phyloP scores from a whole-genome alignment of 2,113 vertebrate genomes.

The Pedetes capensis region DNA sequence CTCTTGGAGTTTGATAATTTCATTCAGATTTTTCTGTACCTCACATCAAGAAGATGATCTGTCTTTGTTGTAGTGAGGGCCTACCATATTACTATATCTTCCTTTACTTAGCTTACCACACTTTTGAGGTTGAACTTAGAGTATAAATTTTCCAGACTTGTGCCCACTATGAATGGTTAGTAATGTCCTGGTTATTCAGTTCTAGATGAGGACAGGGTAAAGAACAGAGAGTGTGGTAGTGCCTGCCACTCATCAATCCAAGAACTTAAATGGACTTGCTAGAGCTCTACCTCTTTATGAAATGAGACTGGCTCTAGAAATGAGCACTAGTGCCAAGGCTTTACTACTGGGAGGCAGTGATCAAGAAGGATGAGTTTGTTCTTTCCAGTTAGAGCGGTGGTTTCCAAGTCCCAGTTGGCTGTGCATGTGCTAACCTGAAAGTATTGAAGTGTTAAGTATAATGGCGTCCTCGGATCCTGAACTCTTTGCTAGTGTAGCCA shows the following conservation, averaged over 20 bases:
- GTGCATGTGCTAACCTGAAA: neutral
- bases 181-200: neutral
- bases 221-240: neutral
- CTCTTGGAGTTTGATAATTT: constrained; percentile 19
- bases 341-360: neutral
- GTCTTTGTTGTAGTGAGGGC: neutral
- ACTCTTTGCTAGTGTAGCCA: neutral
- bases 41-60: neutral
- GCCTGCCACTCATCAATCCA: neutral
- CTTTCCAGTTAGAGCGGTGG: neutral
- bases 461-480: neutral
- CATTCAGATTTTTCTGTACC: neutral
- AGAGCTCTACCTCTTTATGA: neutral
- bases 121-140: neutral
- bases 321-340: neutral
- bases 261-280: neutral
- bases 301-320: neutral
- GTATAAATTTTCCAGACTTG: neutral
- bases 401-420: neutral
- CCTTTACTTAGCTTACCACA: neutral
- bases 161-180: neutral
- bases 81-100: neutral
- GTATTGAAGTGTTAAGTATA: neutral
- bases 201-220: neutral
- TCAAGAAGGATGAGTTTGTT: neutral